A percentile compares a stretch with the other conserved stretches of the same genome.
These are phyloP conservation scores for Festucalex cinctus DNA, from an alignment of 2,113 vertebrate genomes.

Conservation along the genomic window DNA sequence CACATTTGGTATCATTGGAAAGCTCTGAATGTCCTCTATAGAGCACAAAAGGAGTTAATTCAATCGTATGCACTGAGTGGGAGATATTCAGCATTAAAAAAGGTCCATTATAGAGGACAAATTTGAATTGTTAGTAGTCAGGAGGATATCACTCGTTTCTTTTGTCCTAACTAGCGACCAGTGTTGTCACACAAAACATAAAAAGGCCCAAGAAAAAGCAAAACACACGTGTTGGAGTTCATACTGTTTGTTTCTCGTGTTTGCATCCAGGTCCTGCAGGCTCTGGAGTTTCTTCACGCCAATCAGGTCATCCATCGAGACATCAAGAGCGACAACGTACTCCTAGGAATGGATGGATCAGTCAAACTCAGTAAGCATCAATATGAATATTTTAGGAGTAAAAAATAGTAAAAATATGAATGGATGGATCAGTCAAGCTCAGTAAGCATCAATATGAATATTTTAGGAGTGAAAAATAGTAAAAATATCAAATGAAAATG, in stretches of 20 bases:
- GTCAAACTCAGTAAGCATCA: conserved; percentile 92
- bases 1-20: no score
- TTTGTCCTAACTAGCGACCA: no score
- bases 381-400: not conserved
- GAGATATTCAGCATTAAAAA: no score
- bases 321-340: conserved; percentile 97
- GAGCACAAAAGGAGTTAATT: no score
- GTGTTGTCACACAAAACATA: not conserved
- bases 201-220: not conserved
- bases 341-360: conserved; percentile 96
- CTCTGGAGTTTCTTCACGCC: conserved; percentile 90
- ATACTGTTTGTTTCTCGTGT: not conserved
- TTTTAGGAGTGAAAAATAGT: not conserved
- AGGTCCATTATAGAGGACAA: no score
- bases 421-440: conserved; percentile 97
- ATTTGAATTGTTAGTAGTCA: no score
- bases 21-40: no score
- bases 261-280: conserved; percentile 84
- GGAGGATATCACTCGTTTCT: no score
- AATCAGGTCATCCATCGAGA: conserved; percentile 98
- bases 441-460: conserved; percentile 75
- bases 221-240: not conserved
- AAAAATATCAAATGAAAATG: not conserved
- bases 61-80: no score
- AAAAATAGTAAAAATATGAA: no score